Evolutionary conservation across 2,888 invertebrate species (phyloP).

Genomic region (Caenorhabditis becei): DNA sequence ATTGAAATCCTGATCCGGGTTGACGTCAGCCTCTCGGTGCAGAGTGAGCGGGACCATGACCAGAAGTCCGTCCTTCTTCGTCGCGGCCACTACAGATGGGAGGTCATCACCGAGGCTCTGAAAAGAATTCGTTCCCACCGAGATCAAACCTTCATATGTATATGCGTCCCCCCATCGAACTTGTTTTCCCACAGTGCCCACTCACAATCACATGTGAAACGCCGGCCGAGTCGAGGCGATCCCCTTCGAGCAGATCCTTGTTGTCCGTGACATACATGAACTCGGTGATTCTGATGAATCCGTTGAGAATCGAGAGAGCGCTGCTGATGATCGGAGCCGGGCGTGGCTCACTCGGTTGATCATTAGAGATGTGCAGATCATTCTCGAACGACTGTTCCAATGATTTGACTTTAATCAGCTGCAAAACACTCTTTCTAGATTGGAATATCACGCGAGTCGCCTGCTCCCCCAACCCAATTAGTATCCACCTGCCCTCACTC

Average conservation of each 20-base stretch:
- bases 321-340: background rate
- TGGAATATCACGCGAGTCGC: background rate
- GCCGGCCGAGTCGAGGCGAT: constrained; percentile 1
- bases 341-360: too few species aligned
- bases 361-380: constrained; percentile 23
- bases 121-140: background rate
- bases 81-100: constrained; percentile 9
- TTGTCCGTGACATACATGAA: constrained; percentile 49
- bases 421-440: constrained; percentile 9
- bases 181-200: background rate
- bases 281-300: constrained; percentile 42
- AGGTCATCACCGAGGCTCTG: constrained; percentile 39
- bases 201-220: constrained; percentile 50
- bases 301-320: background rate
- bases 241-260: constrained; percentile 11
- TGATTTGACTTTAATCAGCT: constrained; percentile 50
- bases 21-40: constrained; percentile 26
- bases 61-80: constrained; percentile 18
- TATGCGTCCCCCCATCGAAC: background rate
- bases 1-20: constrained; percentile 39
- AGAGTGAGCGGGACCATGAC: constrained; percentile 25
- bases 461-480: constrained; percentile 1
- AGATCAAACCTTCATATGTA: background rate
- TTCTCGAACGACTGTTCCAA: constrained; percentile 51
- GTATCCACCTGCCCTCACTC: constrained; percentile 4